A percentile compares a stretch with the other conserved stretches of the same genome.
Conservation (phyloP, 2,113 vertebrate species). For the Paradoxurus hermaphroditus region DNA sequence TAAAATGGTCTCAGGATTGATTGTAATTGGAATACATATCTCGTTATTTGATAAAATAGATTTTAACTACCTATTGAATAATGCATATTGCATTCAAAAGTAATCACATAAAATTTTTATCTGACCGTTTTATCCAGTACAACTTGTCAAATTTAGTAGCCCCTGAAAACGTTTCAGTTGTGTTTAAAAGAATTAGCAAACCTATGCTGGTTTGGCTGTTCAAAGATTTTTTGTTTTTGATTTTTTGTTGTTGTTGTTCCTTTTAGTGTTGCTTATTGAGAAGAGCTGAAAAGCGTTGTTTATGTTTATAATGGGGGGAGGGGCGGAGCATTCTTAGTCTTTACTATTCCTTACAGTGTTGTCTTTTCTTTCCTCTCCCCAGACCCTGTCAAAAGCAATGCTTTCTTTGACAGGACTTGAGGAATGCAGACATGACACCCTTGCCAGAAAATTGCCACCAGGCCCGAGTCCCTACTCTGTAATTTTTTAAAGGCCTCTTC, state of each 20-base stretch:
- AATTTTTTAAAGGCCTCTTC: neutral
- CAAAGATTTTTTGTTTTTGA: too few species aligned
- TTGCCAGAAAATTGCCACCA: too few species aligned
- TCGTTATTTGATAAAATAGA: slow-evolving; percentile 51
- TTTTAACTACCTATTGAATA: slow-evolving; percentile 54
- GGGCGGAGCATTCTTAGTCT: neutral
- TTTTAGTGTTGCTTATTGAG: neutral
- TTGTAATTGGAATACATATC: slow-evolving; percentile 4
- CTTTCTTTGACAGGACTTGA: neutral
- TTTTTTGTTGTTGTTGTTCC: too few species aligned
- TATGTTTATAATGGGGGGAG: neutral
- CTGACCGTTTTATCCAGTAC: neutral
- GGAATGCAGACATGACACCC: neutral
- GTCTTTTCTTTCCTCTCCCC: neutral
- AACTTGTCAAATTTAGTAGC: neutral
- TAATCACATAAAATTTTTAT: slow-evolving; percentile 42
- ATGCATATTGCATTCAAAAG: slow-evolving; percentile 33
- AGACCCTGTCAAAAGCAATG: neutral
- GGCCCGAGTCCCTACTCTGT: fast-evolving
- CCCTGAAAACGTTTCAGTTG: neutral
- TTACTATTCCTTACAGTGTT: neutral
- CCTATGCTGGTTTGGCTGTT: neutral
- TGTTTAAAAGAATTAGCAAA: neutral
- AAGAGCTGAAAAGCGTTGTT: neutral
- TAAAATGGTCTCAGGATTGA: slow-evolving; percentile 29